Evolutionary conservation across 92 coral and sea anemone genomes (phyloP), one percentile per base, ranked within the genome.

Genomic region (Diadumene lineata): DNA sequence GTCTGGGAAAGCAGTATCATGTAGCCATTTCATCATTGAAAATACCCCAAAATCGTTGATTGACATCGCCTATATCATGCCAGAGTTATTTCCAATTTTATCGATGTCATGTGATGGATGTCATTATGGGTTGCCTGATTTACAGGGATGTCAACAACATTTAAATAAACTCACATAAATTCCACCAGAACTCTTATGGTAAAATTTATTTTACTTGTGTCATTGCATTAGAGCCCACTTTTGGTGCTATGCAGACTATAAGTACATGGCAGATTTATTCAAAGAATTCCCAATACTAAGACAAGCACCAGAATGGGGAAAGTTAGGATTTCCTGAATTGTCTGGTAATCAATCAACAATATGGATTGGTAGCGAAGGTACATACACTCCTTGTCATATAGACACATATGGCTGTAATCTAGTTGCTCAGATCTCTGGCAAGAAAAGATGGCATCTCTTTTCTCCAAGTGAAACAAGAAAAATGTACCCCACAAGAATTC

Each of bases 161-260:
- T n/a, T n/a, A n/a, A n/a, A n/a, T n/a, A n/a, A n/a, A n/a, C n/a
- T n/a, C n/a, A n/a, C n/a, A n/a, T n/a, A n/a, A n/a, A 69, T 48
- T 18, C 26, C 11, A 19, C 18, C 19, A 3, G 2, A 23, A 21
- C 19, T 15, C 4, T 3, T 9, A 53, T 53, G 18, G 18, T 21
- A 53, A 3, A 4, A 38, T 38, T 38, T 13, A 38, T 38, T 13
- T 4, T 38, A 38, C 13, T 38, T 6, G 13, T 38, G 13, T 38
- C 13, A 13, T 38, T 38, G 21, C 18, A 23, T 34, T 73, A 94
- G 98, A 84, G 77, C 89, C 34, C 72, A 87, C 84, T 92, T 81
- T 71, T 92, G 97, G 86, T 92, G 99, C 67, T 96, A 96, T 96
- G 99, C 99, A 21, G 99, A 92, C 70, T 96, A 96, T 89, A 96